These are phyloP conservation scores for Lumbricus terrestris DNA, from an alignment of 2,888 invertebrate genomes.

Conservation along the genomic window DNA sequence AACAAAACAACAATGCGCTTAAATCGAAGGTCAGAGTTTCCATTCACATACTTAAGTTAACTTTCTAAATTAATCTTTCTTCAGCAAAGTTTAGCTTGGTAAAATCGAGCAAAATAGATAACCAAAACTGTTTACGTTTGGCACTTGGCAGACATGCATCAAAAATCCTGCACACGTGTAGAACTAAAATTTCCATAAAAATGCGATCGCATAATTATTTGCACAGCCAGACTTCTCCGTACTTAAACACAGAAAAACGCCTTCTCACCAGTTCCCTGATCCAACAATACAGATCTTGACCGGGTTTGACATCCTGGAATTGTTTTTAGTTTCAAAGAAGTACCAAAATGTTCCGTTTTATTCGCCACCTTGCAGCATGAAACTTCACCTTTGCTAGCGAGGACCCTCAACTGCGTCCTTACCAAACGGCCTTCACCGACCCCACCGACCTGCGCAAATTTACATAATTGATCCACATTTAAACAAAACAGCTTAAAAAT, in stretches of 20 bases:
- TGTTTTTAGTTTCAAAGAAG: neutral
- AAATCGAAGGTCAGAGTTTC: neutral
- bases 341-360: neutral
- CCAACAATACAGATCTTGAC: slow-evolving; percentile 54
- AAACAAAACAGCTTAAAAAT: neutral
- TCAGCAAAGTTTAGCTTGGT: neutral
- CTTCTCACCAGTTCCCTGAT: slow-evolving; percentile 56
- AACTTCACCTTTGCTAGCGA: neutral
- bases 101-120: neutral
- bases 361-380: neutral
- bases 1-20: neutral
- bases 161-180: neutral
- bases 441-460: neutral
- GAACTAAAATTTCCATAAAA: neutral
- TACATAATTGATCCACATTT: neutral
- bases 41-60: neutral
- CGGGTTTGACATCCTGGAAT: slow-evolving; percentile 22
- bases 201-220: neutral
- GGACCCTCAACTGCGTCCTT: neutral
- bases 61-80: neutral
- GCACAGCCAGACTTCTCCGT: neutral
- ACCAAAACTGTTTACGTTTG: neutral
- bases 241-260: neutral
- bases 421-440: neutral
- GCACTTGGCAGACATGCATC: no score